Base-by-base conservation (phyloP, 92 coral and sea anemone genomes). In the Blastomussa wellsi region DNA sequence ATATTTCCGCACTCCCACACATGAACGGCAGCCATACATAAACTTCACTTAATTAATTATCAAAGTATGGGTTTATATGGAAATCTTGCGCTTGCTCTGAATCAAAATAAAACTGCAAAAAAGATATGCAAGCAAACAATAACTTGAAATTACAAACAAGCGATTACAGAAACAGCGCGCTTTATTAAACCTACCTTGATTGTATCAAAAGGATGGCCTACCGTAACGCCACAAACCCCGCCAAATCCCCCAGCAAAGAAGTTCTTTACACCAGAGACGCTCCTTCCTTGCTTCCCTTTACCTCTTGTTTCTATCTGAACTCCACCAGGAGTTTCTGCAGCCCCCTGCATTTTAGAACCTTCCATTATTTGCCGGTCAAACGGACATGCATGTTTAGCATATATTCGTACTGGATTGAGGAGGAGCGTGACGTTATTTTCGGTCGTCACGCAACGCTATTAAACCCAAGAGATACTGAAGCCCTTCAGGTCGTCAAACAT, bases 191-290 rank as follows among this genome's bases (percentile, higher is more conserved):
- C 28, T 17, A 73, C 86, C 80, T 82, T 82, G 72, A 82, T 82
- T 7, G 86, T 82, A 52, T 82, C 86, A 14, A 82, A 55, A 0
- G 86, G 86, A 72, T 82, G 86, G 4, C 86, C 86, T 9, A 82
- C 26, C 0, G 79, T 29, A 3, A 74, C 62, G 20, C 86, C 79
- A 35, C 51, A 55, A 1, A 73, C 72, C 24, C 87, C 87, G 0
- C 87, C 80, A 28, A 83, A 24, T 24, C 80, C 80, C 35, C 87
- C 87, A 26, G 80, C 80, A 3, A 83, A 62, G 71, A 83, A 74
- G 39, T 74, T 82, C 19, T 72, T 39, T 8, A 82, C 71, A 10
- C 86, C 86, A 52, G 86, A 83, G 5, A 20, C 32, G 62, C 81
- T 74, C 74, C 87, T 74, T 20, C 78, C 51, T 44, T 75, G 87